phyloP scores from a whole-genome alignment of 2,113 vertebrate genomes.

The Apaloderma vittatum region DNA sequence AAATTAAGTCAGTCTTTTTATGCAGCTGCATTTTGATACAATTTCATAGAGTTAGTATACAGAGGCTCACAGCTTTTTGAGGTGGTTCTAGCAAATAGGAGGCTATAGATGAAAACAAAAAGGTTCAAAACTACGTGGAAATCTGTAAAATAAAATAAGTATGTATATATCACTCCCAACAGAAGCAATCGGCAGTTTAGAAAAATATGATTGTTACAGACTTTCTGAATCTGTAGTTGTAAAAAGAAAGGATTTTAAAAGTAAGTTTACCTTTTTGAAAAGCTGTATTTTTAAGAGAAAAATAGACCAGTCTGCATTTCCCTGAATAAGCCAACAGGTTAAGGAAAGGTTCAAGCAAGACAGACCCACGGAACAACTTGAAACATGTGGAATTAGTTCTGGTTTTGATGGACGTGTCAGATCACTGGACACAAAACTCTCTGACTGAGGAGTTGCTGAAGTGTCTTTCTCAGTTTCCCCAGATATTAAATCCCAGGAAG shows the following conservation, averaged over 20 bases:
- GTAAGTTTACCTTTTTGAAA: slow-evolving; percentile 24
- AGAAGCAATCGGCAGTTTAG: slow-evolving; percentile 51
- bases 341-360: slow-evolving; percentile 58
- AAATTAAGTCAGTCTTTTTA: slow-evolving; percentile 5
- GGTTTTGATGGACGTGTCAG: slow-evolving; percentile 90
- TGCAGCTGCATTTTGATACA: neutral
- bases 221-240: neutral
- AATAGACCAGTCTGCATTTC: neutral
- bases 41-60: neutral
- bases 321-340: slow-evolving; percentile 66
- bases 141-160: slow-evolving; percentile 77
- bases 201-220: slow-evolving; percentile 67
- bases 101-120: slow-evolving; percentile 11
- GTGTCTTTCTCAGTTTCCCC: slow-evolving; percentile 82
- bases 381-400: slow-evolving; percentile 76
- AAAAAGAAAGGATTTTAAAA: slow-evolving; percentile 27
- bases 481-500: slow-evolving; percentile 21
- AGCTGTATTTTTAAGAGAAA: neutral
- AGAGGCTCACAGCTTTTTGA: slow-evolving; percentile 35
- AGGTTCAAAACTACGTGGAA: slow-evolving; percentile 25
- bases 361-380: neutral
- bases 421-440: slow-evolving; percentile 85
- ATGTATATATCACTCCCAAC: slow-evolving; percentile 57
- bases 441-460: slow-evolving; percentile 87
- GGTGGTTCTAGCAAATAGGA: neutral